Percentiles rank a stretch among this genome's conserved stretches.
Conservation (phyloP, 2,113 vertebrate species). For the Caranx ignobilis region DNA sequence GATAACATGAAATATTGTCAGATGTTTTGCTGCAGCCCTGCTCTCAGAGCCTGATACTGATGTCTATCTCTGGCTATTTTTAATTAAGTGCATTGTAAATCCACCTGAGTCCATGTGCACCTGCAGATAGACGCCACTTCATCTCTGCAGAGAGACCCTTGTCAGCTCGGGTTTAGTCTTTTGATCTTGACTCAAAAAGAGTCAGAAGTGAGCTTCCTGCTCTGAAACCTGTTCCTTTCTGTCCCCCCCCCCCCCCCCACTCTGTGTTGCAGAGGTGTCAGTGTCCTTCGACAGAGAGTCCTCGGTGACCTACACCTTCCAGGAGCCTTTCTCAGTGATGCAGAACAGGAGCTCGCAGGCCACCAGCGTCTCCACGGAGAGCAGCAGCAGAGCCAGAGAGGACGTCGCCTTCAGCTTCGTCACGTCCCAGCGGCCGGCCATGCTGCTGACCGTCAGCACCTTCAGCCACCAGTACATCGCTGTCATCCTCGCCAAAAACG, state of each 20-base stretch:
- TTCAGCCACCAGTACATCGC: slow-evolving; percentile 92
- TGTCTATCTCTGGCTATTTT: background rate
- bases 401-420: slow-evolving; percentile 92
- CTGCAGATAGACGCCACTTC: background rate
- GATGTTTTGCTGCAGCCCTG: slow-evolving; percentile 12
- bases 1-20: slow-evolving; percentile 7
- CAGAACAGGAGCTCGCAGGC: slow-evolving; percentile 89
- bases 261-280: slow-evolving; percentile 89
- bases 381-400: slow-evolving; percentile 87
- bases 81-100: background rate
- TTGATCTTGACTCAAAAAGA: slow-evolving; percentile 1
- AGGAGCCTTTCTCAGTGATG: slow-evolving; percentile 95
- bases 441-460: slow-evolving; percentile 91
- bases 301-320: slow-evolving; percentile 93
- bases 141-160: background rate
- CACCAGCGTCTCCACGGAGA: slow-evolving; percentile 88
- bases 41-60: slow-evolving; percentile 5
- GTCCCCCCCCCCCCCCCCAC: background rate
- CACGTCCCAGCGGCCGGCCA: slow-evolving; percentile 89
- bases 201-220: background rate
- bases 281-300: slow-evolving; percentile 92
- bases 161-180: background rate
- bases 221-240: background rate
- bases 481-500: slow-evolving; percentile 91
- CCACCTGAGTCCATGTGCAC: background rate